Conservation (phyloP, 2,797 vertebrate species). For the Botia kubotai region DNA sequence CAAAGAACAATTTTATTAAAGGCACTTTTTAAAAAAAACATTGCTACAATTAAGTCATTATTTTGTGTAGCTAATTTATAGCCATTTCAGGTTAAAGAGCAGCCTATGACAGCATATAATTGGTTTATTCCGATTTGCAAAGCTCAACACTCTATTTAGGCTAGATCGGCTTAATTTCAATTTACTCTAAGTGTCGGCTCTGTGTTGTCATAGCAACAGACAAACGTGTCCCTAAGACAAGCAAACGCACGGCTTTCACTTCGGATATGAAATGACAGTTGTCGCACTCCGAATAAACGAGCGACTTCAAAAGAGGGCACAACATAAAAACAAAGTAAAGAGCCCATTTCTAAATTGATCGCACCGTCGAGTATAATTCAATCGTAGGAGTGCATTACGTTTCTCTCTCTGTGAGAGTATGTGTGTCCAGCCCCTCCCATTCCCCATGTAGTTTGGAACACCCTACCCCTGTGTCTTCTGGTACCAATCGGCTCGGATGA, state of each 20-base stretch:
- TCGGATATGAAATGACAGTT: slow-evolving; percentile 44
- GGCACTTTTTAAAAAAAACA: slow-evolving; percentile 10
- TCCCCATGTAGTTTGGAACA: not conserved
- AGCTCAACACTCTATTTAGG: slow-evolving; percentile 41
- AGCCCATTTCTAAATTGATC: not conserved
- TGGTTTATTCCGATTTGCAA: slow-evolving; percentile 17
- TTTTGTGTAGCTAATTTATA: slow-evolving; percentile 21
- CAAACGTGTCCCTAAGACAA: slow-evolving; percentile 35
- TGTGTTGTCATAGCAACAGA: slow-evolving; percentile 64
- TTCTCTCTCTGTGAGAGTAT: not conserved
- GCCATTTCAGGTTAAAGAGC: slow-evolving; percentile 2
- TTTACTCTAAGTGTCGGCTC: slow-evolving; percentile 53
- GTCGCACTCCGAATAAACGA: slow-evolving; percentile 20
- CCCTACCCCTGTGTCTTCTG: slow-evolving; percentile 97
- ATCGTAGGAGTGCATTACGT: not conserved
- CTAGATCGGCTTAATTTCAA: slow-evolving; percentile 56
- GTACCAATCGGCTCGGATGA: slow-evolving; percentile 95
- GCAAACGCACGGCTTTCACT: slow-evolving; percentile 31
- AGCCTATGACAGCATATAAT: slow-evolving; percentile 7
- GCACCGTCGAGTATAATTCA: slow-evolving; percentile 16
- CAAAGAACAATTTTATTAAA: slow-evolving; percentile 23
- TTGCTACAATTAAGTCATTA: slow-evolving; percentile 19
- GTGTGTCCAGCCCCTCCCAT: not conserved
- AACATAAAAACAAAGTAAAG: not conserved
- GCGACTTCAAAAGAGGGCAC: slow-evolving; percentile 15